These are phyloP conservation scores for Hydractinia echinata DNA, from an alignment of 30 jellyfish, hydroid and myxozoan species.

Conservation along the genomic window DNA sequence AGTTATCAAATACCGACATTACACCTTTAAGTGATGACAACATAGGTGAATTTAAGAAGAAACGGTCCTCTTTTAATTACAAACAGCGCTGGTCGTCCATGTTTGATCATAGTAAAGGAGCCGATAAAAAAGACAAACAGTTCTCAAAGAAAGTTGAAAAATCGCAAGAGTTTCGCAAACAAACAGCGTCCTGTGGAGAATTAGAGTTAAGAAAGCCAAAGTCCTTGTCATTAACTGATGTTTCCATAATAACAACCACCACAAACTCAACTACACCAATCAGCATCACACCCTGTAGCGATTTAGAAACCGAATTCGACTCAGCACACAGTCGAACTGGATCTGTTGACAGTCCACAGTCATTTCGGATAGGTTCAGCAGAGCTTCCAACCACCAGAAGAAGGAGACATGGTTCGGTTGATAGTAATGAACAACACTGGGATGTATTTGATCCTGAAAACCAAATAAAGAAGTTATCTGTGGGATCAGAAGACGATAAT, in stretches of 20 bases:
- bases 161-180: neutral
- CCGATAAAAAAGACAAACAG: conserved; percentile 8
- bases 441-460: neutral
- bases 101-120: conserved; percentile 7
- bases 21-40: neutral
- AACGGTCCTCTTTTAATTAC: neutral
- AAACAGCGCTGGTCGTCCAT: conserved; percentile 36
- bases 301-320: neutral
- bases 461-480: neutral
- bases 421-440: conserved; percentile 12
- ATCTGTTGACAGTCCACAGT: conserved; percentile 14
- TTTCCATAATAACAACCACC: too few species aligned
- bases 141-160: neutral
- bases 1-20: neutral
- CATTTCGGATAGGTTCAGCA: neutral
- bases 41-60: neutral
- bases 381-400: neutral
- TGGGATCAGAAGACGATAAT: conserved; percentile 15
- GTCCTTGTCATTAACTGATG: neutral
- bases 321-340: conserved; percentile 10
- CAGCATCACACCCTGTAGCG: neutral
- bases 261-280: neutral
- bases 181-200: neutral
- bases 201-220: neutral
- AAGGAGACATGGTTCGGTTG: conserved; percentile 3